These are phyloP conservation scores for Spea multiplicata DNA, from an alignment of 2,113 vertebrate species.

Conservation along the genomic window DNA sequence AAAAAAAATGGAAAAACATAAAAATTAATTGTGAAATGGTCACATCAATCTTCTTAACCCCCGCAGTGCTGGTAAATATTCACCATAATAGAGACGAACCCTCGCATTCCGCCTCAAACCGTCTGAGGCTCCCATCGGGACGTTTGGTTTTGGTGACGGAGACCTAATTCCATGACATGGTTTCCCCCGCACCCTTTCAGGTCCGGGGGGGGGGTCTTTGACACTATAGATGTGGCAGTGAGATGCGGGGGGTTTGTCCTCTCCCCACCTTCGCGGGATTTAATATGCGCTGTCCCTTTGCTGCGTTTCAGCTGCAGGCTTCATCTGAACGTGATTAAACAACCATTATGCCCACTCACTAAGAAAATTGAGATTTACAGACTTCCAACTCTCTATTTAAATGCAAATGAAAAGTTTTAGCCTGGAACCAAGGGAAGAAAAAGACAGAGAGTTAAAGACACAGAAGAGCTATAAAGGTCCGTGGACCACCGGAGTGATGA, in stretches of 20 bases:
- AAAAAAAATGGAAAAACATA: slow-evolving; percentile 16
- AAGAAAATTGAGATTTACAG: slow-evolving; percentile 66
- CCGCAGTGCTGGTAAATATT: neutral
- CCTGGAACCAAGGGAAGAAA: slow-evolving; percentile 54
- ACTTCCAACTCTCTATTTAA: slow-evolving; percentile 66
- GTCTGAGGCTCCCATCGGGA: neutral
- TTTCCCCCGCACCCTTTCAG: neutral
- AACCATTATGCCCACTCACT: slow-evolving; percentile 53
- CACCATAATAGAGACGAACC: neutral
- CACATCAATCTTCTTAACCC: neutral
- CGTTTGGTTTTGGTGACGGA: neutral
- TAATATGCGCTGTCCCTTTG: slow-evolving; percentile 44
- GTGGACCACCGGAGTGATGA: neutral
- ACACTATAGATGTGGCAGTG: neutral
- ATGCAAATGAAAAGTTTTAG: slow-evolving; percentile 63
- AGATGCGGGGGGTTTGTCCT: neutral
- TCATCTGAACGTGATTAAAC: slow-evolving; percentile 65
- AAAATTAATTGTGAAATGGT: slow-evolving; percentile 21
- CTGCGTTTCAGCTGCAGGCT: slow-evolving; percentile 47
- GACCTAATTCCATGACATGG: neutral
- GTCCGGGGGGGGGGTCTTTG: neutral
- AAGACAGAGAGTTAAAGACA: slow-evolving; percentile 50
- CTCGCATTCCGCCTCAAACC: neutral
- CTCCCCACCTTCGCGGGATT: slow-evolving; percentile 12
- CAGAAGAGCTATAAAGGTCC: neutral